Base-by-base conservation (phyloP, 2,888 invertebrate genomes). In the Micropterix aruncella region DNA sequence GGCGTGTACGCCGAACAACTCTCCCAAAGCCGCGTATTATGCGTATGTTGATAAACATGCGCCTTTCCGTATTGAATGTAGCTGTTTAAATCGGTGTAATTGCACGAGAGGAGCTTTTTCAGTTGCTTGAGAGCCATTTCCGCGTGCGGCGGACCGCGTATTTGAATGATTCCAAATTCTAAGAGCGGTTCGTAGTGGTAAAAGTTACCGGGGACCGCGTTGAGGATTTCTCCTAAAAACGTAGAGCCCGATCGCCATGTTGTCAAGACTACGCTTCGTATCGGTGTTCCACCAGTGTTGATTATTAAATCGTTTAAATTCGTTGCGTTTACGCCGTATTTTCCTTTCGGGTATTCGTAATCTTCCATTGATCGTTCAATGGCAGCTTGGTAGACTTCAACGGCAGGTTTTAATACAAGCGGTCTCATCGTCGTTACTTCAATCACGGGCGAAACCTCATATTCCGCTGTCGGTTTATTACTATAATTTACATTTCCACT, bases 191-290 rank as follows among this genome's bases (percentile, higher is more conserved):
- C 92, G 59, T 91, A 92, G 60, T 91, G 90, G 65, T 91, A 92
- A 63, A 77, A 92, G 60, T 84, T 91, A 19, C 80, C 89, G 15
- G 91, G 90, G 59, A 89, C 77, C 18, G 88, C 75, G 60, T 87
- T 87, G 40, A 91, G 60, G 38, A 90, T 77, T 57, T 90, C 90
- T 44, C 90, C 91, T 43, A 92, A 71, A 60, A 92, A 92, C 27
- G 91, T 91, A 16, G 91, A 90, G 3, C 92, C 92, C 3, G 89
- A 88, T 52, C 92, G 74, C 89, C 91, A 92, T 12, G 88, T 88
- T n/a, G 90, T 87, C 47, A 90, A 66, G 51, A 92, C 80, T 40
- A 91, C 62, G 60, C 81, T 88, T 50, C 83, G 73, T 46, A 87
- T 58, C 3, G 90, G 90, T 46, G 66, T 71, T 12, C 89, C 89